These are phyloP conservation scores for Apodemia mormo DNA, from an alignment of 2,888 invertebrate genomes.

Conservation along the genomic window DNA sequence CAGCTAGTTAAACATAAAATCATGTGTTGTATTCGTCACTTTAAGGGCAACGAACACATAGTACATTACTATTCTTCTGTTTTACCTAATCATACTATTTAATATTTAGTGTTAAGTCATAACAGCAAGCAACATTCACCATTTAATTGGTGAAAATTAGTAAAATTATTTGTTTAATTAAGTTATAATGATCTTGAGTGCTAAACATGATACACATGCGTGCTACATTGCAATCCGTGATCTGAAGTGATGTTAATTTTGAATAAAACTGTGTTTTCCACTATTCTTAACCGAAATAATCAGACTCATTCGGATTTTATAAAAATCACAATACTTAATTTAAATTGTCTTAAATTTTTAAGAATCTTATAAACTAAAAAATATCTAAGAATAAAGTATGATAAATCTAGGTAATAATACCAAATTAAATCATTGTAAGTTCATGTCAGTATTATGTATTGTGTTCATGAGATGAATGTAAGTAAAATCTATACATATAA, in stretches of 20 bases:
- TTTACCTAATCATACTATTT: conserved; percentile 24
- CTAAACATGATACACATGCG: conserved; percentile 72
- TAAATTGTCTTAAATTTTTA: not conserved
- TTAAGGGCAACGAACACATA: conserved; percentile 11
- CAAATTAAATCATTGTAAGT: not conserved
- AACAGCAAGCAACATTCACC: conserved; percentile 69
- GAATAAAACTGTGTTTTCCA: conserved; percentile 34
- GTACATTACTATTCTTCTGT: conserved; percentile 25
- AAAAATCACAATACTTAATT: conserved; percentile 6
- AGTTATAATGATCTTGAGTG: conserved; percentile 48
- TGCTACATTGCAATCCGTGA: conserved; percentile 73
- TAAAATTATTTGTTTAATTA: conserved; percentile 47
- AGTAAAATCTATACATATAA: no score
- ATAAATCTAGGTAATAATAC: not conserved
- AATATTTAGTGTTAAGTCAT: conserved; percentile 56
- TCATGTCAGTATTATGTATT: not conserved
- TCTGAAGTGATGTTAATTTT: conserved; percentile 47
- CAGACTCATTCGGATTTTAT: conserved; percentile 18
- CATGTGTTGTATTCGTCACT: not conserved
- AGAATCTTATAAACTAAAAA: not conserved
- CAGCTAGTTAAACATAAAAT: conserved; percentile 10
- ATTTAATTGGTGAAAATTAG: conserved; percentile 65
- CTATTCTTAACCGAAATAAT: conserved; percentile 15
- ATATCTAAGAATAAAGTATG: not conserved
- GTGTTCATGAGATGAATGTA: not conserved